Evolutionary conservation across 2,113 vertebrate species (phyloP).

Genomic region (Zosterops hypoxanthus): DNA sequence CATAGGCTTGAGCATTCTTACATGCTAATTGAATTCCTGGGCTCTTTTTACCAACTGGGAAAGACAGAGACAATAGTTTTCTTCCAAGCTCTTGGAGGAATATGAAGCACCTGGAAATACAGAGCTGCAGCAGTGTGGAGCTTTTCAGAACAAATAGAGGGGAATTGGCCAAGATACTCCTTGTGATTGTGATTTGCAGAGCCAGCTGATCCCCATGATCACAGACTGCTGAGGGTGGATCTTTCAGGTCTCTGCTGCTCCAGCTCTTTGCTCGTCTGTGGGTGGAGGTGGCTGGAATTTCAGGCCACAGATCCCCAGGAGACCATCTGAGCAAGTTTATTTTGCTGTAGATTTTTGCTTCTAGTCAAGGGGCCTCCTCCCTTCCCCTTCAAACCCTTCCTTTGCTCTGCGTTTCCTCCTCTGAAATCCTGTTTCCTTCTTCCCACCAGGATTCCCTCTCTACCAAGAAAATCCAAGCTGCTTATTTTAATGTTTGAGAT

Average conservation of each 20-base stretch:
- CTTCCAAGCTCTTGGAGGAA: background rate
- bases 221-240: fast-evolving
- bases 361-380: background rate
- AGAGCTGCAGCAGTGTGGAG: fast-evolving
- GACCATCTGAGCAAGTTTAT: background rate
- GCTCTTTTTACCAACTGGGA: background rate
- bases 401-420: background rate
- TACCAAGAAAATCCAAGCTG: background rate
- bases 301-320: background rate
- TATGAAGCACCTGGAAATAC: background rate
- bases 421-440: background rate
- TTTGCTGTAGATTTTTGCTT: background rate
- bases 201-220: background rate
- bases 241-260: background rate
- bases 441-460: background rate
- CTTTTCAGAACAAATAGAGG: background rate
- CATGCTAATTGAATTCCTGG: background rate
- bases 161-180: background rate
- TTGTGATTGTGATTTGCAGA: background rate
- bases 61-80: background rate
- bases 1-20: background rate
- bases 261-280: fast-evolving
- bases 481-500: background rate
- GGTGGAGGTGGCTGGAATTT: background rate
- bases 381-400: background rate